phyloP scores from a whole-genome alignment of 2,888 invertebrate genomes.

The Apamea monoglypha region DNA sequence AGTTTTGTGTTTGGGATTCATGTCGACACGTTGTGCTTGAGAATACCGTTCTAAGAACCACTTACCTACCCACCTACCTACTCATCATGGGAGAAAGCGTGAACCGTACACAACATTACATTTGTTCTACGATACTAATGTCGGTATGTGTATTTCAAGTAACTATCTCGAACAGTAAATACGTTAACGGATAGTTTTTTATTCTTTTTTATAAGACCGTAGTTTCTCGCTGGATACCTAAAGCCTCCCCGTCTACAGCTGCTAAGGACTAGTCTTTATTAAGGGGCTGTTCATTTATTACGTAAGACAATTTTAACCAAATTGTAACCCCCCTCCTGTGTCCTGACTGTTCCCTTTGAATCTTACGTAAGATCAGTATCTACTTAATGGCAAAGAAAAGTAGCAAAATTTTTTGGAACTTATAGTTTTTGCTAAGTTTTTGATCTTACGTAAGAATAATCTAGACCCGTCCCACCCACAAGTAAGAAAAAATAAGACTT shows the following conservation, averaged over 20 bases:
- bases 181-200: not conserved
- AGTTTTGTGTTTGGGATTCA: slow-evolving; percentile 11
- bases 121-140: slow-evolving; percentile 14
- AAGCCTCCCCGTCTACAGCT: no score
- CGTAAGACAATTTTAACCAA: no score
- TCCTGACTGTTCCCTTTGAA: no score
- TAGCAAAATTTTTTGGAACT: no score
- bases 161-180: not conserved
- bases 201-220: not conserved
- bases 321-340: no score
- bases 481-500: no score
- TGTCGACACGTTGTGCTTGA: not conserved
- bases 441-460: no score
- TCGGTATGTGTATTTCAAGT: not conserved
- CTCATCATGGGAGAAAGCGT: slow-evolving; percentile 47
- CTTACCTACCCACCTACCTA: slow-evolving; percentile 14
- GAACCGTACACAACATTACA: slow-evolving; percentile 23
- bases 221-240: not conserved
- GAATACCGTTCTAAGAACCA: slow-evolving; percentile 46
- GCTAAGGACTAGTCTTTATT: not conserved
- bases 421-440: no score
- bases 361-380: no score
- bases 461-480: no score
- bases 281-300: no score
- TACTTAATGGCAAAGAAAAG: no score